A percentile compares a stretch with the other conserved stretches of the same genome.
These are phyloP conservation scores for Agrilus planipennis DNA, from an alignment of 1,140 invertebrate species.

Conservation along the genomic window DNA sequence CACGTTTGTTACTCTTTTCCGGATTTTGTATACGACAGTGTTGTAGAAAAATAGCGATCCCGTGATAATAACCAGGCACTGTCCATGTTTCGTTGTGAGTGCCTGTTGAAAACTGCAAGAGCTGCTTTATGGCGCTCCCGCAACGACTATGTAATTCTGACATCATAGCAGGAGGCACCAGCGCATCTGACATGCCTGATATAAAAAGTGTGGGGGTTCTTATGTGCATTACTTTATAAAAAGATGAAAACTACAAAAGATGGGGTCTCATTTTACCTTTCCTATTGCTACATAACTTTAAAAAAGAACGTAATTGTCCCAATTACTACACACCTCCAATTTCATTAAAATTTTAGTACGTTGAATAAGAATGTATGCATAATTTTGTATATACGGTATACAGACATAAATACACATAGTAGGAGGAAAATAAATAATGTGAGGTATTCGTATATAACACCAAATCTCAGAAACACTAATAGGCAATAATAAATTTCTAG, in stretches of 20 bases:
- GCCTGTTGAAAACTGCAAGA: conserved; percentile 59
- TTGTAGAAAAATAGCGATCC: conserved; percentile 27
- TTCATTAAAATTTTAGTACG: too few relatives aligned
- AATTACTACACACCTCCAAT: too few relatives aligned
- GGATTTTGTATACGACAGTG: conserved; percentile 21
- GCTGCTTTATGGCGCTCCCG: conserved; percentile 53
- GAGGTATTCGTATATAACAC: too few relatives aligned
- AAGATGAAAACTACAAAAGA: conserved; percentile 55
- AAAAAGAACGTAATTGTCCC: too few relatives aligned
- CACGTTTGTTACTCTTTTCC: conserved; percentile 3
- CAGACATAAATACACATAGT: too few relatives aligned
- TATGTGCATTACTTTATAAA: conserved; percentile 54
- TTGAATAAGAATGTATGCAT: too few relatives aligned
- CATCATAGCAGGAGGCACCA: conserved; percentile 84
- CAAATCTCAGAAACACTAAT: too few relatives aligned
- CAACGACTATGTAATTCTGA: conserved; percentile 58
- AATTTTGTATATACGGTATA: too few relatives aligned
- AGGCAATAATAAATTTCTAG: too few relatives aligned
- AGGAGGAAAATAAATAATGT: too few relatives aligned
- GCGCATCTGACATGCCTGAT: conserved; percentile 66
- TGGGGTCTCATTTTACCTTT: too few relatives aligned
- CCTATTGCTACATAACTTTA: too few relatives aligned
- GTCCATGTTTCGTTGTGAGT: conserved; percentile 86
- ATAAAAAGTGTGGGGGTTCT: conserved; percentile 63
- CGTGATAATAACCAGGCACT: conserved; percentile 31